A percentile compares a stretch with the other conserved stretches of the same genome.
These are phyloP conservation scores for Notolepis coatsorum DNA, from an alignment of 2,797 vertebrate species.

Conservation along the genomic window DNA sequence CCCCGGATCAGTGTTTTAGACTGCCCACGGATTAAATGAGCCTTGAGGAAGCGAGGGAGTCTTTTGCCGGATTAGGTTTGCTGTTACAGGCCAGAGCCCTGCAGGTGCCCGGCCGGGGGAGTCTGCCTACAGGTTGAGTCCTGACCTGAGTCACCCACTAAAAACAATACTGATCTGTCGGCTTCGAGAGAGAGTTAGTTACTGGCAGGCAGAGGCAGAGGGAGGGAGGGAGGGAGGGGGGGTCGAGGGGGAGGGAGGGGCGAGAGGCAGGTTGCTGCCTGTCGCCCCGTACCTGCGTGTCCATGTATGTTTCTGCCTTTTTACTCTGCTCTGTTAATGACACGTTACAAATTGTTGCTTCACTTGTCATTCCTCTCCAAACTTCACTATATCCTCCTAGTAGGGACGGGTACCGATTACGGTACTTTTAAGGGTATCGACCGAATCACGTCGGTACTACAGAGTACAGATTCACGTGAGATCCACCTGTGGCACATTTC, in stretches of 20 bases:
- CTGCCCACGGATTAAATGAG: constrained; percentile 26
- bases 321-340: neutral
- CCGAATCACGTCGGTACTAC: no score
- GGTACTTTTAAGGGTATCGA: no score
- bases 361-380: no score
- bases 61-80: constrained; percentile 50
- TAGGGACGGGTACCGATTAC: no score
- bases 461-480: no score
- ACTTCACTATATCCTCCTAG: no score
- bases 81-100: constrained; percentile 39
- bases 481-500: no score
- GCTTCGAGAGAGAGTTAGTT: constrained; percentile 41
- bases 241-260: neutral
- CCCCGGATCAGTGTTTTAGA: constrained; percentile 4
- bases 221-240: no score
- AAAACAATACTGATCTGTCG: constrained; percentile 30
- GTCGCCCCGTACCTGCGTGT: constrained; percentile 1
- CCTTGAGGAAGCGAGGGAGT: constrained; percentile 42
- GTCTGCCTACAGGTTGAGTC: constrained; percentile 51
- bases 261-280: neutral
- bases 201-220: neutral
- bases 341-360: neutral
- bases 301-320: neutral
- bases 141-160: constrained; percentile 40
- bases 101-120: constrained; percentile 40